Conservation (phyloP, 2,888 invertebrate genomes). For the Axea sp. region DNA sequence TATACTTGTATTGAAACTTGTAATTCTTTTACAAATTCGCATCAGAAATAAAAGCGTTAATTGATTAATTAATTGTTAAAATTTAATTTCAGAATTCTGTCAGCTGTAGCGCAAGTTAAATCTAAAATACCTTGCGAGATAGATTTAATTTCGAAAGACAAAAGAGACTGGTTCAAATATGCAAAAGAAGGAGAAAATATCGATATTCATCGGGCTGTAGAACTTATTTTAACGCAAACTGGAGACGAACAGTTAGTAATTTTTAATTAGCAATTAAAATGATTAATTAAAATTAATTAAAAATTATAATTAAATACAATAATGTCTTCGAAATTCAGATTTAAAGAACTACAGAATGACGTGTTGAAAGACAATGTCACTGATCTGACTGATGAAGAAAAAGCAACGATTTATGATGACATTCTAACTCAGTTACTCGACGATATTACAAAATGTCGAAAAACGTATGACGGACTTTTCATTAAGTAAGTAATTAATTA, state of each 20-base stretch:
- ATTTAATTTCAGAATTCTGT: constrained; percentile 82
- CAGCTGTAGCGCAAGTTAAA: constrained; percentile 83
- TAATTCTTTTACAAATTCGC: no score
- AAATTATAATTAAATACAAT: no score
- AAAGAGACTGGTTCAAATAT: constrained; percentile 39
- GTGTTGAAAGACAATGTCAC: constrained; percentile 1
- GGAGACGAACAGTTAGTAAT: constrained; percentile 85
- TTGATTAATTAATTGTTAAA: background rate
- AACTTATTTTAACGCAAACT: constrained; percentile 87
- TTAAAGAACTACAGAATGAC: constrained; percentile 9
- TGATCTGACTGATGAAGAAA: constrained; percentile 82
- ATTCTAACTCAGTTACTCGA: constrained; percentile 35
- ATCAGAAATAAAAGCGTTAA: no score
- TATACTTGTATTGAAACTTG: no score
- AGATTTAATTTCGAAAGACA: constrained; percentile 84
- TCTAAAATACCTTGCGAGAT: constrained; percentile 81
- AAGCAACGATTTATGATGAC: constrained; percentile 35
- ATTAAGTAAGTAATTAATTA: constrained; percentile 90
- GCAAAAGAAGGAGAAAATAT: constrained; percentile 76
- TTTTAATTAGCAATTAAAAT: constrained; percentile 2
- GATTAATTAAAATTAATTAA: no score
- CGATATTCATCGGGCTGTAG: constrained; percentile 83
- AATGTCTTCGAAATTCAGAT: no score
- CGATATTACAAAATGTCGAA: constrained; percentile 85
- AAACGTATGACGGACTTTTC: constrained; percentile 91